Conservation (phyloP, 2,888 invertebrate genomes). For the Folsomia candida region DNA sequence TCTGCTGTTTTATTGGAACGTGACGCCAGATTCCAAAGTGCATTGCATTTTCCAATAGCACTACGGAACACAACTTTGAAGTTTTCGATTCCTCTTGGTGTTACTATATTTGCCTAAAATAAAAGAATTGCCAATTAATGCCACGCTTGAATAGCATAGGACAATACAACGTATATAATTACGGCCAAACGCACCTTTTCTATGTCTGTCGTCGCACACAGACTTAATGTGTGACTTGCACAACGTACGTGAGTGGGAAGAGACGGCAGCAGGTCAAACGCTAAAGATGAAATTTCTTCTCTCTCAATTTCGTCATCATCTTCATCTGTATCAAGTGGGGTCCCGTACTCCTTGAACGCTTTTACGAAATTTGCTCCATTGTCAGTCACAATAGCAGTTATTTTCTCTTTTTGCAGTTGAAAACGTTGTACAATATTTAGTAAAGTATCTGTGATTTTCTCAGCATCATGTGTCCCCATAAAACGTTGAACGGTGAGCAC, state of each 20-base stretch:
- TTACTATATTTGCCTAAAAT: too few species aligned
- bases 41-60: too few species aligned
- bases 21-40: too few species aligned
- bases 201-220: conserved; percentile 7
- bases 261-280: too few species aligned
- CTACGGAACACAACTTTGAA: too few species aligned
- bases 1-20: too few species aligned
- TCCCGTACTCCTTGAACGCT: conserved; percentile 11
- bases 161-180: too few species aligned
- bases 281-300: neutral
- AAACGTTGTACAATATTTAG: neutral
- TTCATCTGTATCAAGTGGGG: neutral
- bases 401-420: conserved; percentile 2
- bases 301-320: neutral
- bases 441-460: conserved; percentile 7
- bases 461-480: conserved; percentile 3
- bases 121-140: too few species aligned
- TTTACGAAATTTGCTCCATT: conserved; percentile 17
- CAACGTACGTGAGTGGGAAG: conserved; percentile 19
- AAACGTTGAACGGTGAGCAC: too few species aligned
- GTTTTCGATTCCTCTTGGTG: too few species aligned
- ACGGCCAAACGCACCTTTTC: neutral
- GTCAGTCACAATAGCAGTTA: conserved; percentile 6
- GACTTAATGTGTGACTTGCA: conserved; percentile 13
- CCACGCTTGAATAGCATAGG: too few species aligned